Base-by-base conservation (phyloP, 2,113 vertebrate species). In the Lepus europaeus region DNA sequence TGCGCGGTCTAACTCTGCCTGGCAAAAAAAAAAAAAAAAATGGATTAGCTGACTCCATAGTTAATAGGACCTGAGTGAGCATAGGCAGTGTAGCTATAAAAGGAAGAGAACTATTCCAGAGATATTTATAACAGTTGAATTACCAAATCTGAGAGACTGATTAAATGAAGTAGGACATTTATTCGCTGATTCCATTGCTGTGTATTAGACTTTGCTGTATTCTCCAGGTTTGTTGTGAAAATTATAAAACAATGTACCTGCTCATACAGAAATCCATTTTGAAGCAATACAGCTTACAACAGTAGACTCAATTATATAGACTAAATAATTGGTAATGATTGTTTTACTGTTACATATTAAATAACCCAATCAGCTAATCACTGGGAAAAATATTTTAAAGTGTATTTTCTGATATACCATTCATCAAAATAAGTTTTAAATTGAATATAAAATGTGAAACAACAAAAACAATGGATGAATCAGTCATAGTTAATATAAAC, bases 381-480 rank as follows among this genome's bases (percentile, higher is more conserved):
- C 81, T 88, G 53, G n/a, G 69, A 9, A 77, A 97, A 91, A 82
- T 14, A 63, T 17, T 17, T 72, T 85, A 91, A 76, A 51, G 39
- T 84, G 7, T 88, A 83, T 78, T 83, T 95, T 51, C 29, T n/a
- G 11, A 45, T 64, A 63, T 7, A 64, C 13, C 9, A 14, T 5
- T 92, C 39, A 89, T 33, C 69, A 91, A 73, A 77, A 25, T 91
- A 29, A 84, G 45, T 66, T 88, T 27, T 29, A 88, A 84, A 91
- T 49, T 66, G 61, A 85, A 94, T 36, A 10, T n/a, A 79, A 90
- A 61, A 61, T 82, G 16, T 61, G 29, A 86, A 89, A 69, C 87
- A n/a, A 73, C 80, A 87, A 94, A 92, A 95, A 36, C 25, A 92
- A 36, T 53, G 76, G 25, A 91, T 72, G 69, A 90, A 73, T 4